Evolutionary conservation across 2,113 vertebrate genomes (phyloP).

Genomic region (Tretioscincus oriximinensis): DNA sequence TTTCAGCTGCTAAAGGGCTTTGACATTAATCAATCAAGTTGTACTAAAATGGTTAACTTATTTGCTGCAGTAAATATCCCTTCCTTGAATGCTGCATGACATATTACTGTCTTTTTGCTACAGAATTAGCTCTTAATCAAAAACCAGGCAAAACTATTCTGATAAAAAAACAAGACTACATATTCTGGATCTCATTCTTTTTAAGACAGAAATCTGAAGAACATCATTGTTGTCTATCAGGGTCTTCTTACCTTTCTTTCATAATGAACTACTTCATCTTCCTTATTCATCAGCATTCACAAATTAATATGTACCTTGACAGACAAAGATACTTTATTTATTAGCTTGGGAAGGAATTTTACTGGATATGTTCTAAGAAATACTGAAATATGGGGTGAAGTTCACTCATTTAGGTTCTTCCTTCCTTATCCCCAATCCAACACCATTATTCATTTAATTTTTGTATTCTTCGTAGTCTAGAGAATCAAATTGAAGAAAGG

Average conservation of each 20-base stretch:
- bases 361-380: not conserved
- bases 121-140: not conserved
- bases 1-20: not conserved
- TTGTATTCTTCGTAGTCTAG: slow-evolving; percentile 11
- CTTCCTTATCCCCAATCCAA: not conserved
- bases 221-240: not conserved
- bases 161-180: not conserved
- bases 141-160: not conserved
- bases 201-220: slow-evolving; percentile 12
- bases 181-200: not conserved
- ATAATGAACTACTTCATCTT: not conserved
- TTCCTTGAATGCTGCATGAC: not conserved
- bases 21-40: not conserved
- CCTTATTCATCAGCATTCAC: not conserved
- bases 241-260: not conserved
- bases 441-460: not conserved
- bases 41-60: not conserved
- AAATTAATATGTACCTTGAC: not conserved
- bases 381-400: not conserved
- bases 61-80: not conserved
- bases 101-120: not conserved
- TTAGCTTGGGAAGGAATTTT: slow-evolving; percentile 8
- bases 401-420: not conserved
- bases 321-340: not conserved
- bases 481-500: slow-evolving; percentile 10